Conservation (phyloP, 2,888 invertebrate genomes). For the Taphrorychus bicolor region DNA sequence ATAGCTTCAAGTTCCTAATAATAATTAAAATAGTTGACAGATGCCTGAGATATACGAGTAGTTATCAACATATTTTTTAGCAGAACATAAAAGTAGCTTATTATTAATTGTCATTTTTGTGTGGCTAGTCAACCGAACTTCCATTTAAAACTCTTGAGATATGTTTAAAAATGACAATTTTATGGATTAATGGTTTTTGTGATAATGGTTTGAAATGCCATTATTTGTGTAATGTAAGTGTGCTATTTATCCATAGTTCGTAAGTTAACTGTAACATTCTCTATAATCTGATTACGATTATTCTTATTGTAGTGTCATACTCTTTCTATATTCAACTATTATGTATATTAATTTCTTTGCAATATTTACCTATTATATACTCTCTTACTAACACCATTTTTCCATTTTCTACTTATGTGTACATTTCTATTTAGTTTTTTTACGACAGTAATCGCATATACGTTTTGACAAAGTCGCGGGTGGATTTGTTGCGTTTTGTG, state of each 20-base stretch:
- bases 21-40: conserved; percentile 22
- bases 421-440: conserved; percentile 29
- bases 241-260: conserved; percentile 55
- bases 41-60: conserved; percentile 15
- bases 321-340: conserved; percentile 25
- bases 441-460: conserved; percentile 1
- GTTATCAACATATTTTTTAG: neutral
- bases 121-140: conserved; percentile 40
- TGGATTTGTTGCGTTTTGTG: conserved; percentile 21
- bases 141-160: conserved; percentile 34
- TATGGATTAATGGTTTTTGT: conserved; percentile 46
- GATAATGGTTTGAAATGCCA: conserved; percentile 58
- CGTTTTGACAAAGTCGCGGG: conserved; percentile 2
- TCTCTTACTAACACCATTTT: conserved; percentile 28
- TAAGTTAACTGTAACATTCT: conserved; percentile 44
- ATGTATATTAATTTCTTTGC: conserved; percentile 31
- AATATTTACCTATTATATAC: conserved; percentile 37
- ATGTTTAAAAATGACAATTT: conserved; percentile 46
- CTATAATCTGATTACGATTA: conserved; percentile 38
- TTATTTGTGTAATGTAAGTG: conserved; percentile 57
- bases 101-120: conserved; percentile 33
- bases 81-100: conserved; percentile 20
- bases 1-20: conserved; percentile 48
- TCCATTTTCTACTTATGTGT: conserved; percentile 34
- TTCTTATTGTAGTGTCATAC: conserved; percentile 33